Conservation (phyloP, 2,888 invertebrate species). For the Latrodectus hesperus region DNA sequence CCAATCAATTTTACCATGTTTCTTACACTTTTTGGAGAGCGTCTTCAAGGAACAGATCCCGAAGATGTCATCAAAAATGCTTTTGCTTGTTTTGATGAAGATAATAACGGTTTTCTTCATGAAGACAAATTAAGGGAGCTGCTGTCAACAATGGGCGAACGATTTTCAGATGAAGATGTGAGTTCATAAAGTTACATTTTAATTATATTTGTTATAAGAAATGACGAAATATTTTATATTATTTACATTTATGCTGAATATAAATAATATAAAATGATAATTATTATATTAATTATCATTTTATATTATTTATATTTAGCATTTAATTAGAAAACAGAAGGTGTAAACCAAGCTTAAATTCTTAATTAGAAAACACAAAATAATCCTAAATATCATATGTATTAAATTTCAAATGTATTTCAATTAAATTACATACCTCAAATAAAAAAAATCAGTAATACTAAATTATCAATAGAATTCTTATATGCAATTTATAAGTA, state of each 20-base stretch:
- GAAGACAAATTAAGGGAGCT: conserved; percentile 96
- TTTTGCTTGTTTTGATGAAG: conserved; percentile 99
- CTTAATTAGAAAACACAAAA: too few relatives aligned
- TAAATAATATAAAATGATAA: neutral
- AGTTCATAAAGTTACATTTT: conserved; percentile 50
- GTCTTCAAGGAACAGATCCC: conserved; percentile 98
- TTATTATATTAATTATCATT: neutral
- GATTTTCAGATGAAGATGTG: conserved; percentile 90
- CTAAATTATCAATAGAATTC: neutral
- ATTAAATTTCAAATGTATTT: too few relatives aligned
- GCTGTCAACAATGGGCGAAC: conserved; percentile 97
- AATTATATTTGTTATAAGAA: too few relatives aligned
- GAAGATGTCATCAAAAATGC: conserved; percentile 99
- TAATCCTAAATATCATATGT: too few relatives aligned
- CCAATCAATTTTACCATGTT: conserved; percentile 99
- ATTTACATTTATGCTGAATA: neutral
- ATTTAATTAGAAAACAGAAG: too few relatives aligned
- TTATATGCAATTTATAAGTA: neutral
- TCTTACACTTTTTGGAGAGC: conserved; percentile 96
- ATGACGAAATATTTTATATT: neutral
- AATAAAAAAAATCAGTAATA: too few relatives aligned
- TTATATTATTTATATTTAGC: neutral
- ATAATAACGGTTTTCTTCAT: conserved; percentile 91
- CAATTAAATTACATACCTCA: too few relatives aligned
- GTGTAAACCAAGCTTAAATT: too few relatives aligned